phyloP scores from a whole-genome alignment of 2,113 vertebrate species.

The Craseonycteris thonglongyai region DNA sequence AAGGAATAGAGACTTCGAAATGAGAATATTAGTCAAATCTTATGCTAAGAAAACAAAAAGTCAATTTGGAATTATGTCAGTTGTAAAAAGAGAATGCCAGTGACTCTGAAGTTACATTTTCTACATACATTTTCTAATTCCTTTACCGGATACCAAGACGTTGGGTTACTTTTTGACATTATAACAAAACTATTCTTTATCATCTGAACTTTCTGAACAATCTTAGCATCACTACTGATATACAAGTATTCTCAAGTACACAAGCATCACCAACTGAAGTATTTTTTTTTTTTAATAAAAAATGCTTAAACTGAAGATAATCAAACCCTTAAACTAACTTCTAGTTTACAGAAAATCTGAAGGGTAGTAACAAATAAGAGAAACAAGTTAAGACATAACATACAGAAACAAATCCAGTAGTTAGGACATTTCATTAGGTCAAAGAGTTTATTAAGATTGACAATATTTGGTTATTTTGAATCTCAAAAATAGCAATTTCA shows the following conservation, averaged over 20 bases:
- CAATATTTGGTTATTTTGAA: neutral
- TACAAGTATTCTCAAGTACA: neutral
- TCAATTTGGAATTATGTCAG: neutral
- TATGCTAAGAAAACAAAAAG: neutral
- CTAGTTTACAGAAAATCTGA: neutral
- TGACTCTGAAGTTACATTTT: neutral
- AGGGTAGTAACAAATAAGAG: neutral
- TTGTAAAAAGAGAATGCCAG: neutral
- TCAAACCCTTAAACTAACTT: neutral
- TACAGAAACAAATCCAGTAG: neutral
- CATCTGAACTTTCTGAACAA: neutral
- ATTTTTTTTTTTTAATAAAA: conserved; percentile 5
- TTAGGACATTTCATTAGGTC: neutral
- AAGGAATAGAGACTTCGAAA: neutral
- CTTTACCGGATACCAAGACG: neutral
- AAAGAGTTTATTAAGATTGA: neutral
- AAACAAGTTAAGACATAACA: neutral
- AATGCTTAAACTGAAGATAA: conserved; percentile 6
- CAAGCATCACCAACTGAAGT: neutral
- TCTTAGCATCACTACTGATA: neutral
- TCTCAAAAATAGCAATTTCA: neutral
- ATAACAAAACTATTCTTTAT: neutral
- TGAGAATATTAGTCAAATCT: neutral
- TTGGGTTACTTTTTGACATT: neutral
- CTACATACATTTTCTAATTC: neutral